Percentiles rank a stretch among this genome's conserved stretches.
phyloP scores from a whole-genome alignment of 2,113 vertebrate genomes.

The Cavia porcellus region DNA sequence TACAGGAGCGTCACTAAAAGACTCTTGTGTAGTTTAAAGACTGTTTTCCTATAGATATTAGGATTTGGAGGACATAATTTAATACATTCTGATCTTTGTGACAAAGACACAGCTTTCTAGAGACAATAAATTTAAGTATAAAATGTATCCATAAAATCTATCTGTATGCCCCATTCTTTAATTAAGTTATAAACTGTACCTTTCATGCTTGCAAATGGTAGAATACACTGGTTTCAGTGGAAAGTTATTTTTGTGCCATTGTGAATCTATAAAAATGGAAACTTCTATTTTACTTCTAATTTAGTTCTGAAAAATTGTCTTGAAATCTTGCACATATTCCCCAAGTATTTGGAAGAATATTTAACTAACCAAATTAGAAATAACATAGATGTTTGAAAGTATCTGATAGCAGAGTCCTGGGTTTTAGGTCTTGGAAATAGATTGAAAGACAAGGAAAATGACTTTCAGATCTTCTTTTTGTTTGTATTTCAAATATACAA shows the following conservation, averaged over 20 bases:
- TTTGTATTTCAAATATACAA: constrained; percentile 5
- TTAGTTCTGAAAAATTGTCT: constrained; percentile 63
- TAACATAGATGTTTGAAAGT: constrained; percentile 33
- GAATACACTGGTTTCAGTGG: constrained; percentile 26
- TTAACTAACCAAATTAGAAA: constrained; percentile 44
- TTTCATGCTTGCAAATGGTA: constrained; percentile 49
- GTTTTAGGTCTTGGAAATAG: constrained; percentile 26
- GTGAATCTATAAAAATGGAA: not conserved
- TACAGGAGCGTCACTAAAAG: constrained; percentile 18
- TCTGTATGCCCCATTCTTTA: constrained; percentile 8
- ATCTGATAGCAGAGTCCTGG: not conserved
- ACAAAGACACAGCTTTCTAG: constrained; percentile 16
- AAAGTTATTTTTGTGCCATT: not conserved
- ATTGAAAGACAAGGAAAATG: not conserved
- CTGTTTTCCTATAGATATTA: not conserved
- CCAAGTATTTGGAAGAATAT: not conserved
- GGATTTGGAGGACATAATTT: not conserved
- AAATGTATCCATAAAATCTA: not conserved
- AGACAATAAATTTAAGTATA: constrained; percentile 12
- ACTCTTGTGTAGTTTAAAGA: not conserved
- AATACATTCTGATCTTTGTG: constrained; percentile 40
- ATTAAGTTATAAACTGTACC: not conserved
- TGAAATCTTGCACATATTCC: not conserved
- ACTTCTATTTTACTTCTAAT: constrained; percentile 44
- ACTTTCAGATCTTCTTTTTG: not conserved